Evolutionary conservation across 1,140 invertebrate genomes (phyloP), one percentile per base, ranked within the genome.

Genomic region (Macrobrachium nipponense): DNA sequence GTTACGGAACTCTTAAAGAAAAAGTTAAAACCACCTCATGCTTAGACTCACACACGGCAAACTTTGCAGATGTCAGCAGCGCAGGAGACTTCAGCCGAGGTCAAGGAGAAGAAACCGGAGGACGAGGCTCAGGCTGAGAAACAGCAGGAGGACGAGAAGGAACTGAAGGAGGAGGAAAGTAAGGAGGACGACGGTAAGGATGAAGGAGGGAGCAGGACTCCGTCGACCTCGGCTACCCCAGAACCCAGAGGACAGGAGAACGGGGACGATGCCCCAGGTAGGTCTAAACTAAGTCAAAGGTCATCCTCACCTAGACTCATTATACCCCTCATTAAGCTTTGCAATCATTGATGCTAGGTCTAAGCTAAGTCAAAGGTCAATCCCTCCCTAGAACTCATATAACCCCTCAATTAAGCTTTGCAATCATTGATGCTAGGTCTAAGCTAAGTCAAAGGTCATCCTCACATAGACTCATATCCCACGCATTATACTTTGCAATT

Each of bases 181-280:
- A 43, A 5, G 36, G 68, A 70, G 20, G 68, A 23, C 15, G 68
- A 23, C 15, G 8, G 12, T 14, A 27, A 70, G 68, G 15, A 70
- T 5, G 7, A 70, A n/a, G 66, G 36, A 10, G 68, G 5, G 4
- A 15, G 15, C 12, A n/a, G 12, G 20, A 8, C 23, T 14, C 20
- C 23, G n/a, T 23, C 66, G 6, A 5, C 64, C 12, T 66, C 51
- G 51, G 51, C 51, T 51, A 51, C 64, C 17, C 66, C 5, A 14
- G 20, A 14, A 36, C 66, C 15, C 17, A n/a, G 36, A 14, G 20
- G 36, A 11, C 68, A 70, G 68, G 68, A 70, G 20, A 70, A 70
- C 36, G 68, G 68, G 20, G 68, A 70, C 6, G 68, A 70, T 36
- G 68, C 20, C 8, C 68, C 23, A n/a, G 68, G 68, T 70, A 70